Conservation (phyloP, 1,140 invertebrate species). For the Caenorhabditis remanei region DNA sequence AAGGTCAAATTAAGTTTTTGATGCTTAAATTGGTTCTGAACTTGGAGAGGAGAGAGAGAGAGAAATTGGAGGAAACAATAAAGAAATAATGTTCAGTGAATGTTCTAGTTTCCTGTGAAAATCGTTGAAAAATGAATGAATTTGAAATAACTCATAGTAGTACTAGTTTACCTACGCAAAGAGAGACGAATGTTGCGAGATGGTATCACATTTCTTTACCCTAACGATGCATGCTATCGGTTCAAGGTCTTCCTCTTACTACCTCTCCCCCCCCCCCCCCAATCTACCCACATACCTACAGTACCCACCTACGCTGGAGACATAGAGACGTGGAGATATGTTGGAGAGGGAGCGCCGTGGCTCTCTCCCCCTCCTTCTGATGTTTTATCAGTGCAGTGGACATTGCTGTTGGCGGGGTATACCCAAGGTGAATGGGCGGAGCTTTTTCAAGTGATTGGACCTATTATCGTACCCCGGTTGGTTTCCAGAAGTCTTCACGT, state of each 20-base stretch:
- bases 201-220: conserved; percentile 55
- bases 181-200: conserved; percentile 51
- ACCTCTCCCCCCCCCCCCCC: no score
- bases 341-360: conserved; percentile 12
- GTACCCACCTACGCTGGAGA: conserved; percentile 6
- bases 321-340: conserved; percentile 6
- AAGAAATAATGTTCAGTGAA: no score
- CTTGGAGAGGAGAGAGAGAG: no score
- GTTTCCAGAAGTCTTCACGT: background rate
- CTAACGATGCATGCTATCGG: conserved; percentile 52
- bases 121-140: background rate
- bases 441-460: conserved; percentile 9
- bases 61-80: no score
- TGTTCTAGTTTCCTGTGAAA: background rate
- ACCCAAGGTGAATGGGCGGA: conserved; percentile 43
- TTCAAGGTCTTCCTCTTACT: conserved; percentile 37
- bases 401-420: background rate
- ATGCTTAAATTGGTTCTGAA: background rate
- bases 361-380: background rate
- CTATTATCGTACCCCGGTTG: background rate
- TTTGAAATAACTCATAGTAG: background rate
- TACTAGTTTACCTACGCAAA: conserved; percentile 3
- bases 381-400: conserved; percentile 51
- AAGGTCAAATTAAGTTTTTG: conserved; percentile 29
- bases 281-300: conserved; percentile 25